Base-by-base conservation (phyloP, 2,888 invertebrate species). In the Sarcophaga variegata region DNA sequence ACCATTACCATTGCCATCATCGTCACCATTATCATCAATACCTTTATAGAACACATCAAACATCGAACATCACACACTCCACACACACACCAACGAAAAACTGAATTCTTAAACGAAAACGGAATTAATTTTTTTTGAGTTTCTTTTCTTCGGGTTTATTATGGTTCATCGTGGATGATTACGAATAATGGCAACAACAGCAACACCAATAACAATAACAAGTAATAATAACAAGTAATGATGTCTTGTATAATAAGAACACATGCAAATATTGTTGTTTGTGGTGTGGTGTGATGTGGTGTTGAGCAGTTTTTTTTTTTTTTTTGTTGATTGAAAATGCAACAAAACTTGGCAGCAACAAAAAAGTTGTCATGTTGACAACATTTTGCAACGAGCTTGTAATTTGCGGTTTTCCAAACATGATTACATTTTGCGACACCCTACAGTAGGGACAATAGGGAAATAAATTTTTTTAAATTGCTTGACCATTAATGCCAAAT, bases 341-440 rank as follows among this genome's bases (percentile, higher is more conserved):
- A 54, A 54, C 14, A 17, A 54, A 14, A 17, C 17, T 1, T 54
- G 17, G 5, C 54, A 59, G 25, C 11, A 60, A n/a, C n/a, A 25
- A 77, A 78, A 74, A 76, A 79, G 63, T 72, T 82, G 69, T 81
- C 22, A 75, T 81, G 84, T 81, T 84, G 87, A 82, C 84, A 87
- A 82, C 81, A 81, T 85, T 54, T 88, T 72, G 81, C 81, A 85
- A 84, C 86, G 83, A 86, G 77, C 77, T 70, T 71, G 76, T 86
- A 88, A 88, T 83, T 85, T 86, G 88, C 86, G 88, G 88, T 88
- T 88, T 82, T 71, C 81, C 69, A 78, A 84, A 87, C 74, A 81
- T 81, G 83, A 82, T 82, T 82, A 69, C 62, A 82, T 78, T 78
- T 76, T 62, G 17, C 4, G 10, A 20, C 27, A 74, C 71, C 49